Evolutionary conservation across 1,140 invertebrate genomes (phyloP).

Genomic region (Varroa destructor): DNA sequence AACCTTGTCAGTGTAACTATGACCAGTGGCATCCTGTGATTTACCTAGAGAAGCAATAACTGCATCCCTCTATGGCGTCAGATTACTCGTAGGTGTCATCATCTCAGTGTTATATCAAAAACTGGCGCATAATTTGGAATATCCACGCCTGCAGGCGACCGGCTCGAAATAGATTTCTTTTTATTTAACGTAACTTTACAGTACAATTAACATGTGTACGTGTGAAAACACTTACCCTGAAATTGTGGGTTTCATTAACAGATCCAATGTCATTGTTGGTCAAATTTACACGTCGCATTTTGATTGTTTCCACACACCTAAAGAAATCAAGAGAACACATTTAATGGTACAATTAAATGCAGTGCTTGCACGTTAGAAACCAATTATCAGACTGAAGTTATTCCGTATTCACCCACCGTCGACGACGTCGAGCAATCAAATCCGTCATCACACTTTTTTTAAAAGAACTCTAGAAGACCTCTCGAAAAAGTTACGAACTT

Average conservation of each 20-base stretch:
- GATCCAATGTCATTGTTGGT: neutral
- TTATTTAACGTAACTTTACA: too few relatives aligned
- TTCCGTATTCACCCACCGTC: constrained; percentile 3
- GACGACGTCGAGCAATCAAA: constrained; percentile 1
- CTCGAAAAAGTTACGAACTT: neutral
- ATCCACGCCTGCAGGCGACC: neutral
- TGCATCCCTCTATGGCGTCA: neutral
- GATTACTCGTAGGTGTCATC: constrained; percentile 10
- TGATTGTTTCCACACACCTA: neutral
- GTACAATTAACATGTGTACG: neutral
- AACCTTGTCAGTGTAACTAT: constrained; percentile 22
- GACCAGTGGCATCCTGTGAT: constrained; percentile 3
- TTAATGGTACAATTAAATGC: neutral
- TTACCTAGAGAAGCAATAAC: constrained; percentile 1
- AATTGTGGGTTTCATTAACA: neutral
- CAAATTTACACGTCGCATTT: neutral
- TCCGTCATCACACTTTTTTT: neutral
- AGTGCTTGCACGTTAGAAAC: neutral
- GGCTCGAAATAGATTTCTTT: neutral
- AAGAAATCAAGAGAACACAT: neutral
- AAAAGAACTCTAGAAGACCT: neutral
- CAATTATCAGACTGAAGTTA: constrained; percentile 24
- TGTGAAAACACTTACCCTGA: neutral
- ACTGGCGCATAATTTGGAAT: neutral
- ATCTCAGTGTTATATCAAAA: neutral